Evolutionary conservation across 2,797 vertebrate genomes (phyloP).

Genomic region (Sphenodon punctatus): DNA sequence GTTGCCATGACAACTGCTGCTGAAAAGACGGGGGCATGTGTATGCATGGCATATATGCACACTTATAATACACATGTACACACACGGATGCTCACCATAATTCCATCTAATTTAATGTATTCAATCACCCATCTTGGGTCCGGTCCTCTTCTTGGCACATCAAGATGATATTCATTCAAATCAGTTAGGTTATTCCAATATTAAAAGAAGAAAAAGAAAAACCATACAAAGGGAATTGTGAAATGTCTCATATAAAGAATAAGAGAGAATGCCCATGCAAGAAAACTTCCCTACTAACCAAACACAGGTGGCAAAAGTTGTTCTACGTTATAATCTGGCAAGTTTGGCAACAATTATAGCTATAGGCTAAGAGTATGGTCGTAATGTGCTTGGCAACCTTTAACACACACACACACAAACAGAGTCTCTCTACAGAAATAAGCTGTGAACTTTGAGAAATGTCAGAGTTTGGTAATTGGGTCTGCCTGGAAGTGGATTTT

Average conservation of each 20-base stretch:
- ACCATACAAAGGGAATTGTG: neutral
- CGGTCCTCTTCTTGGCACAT: neutral
- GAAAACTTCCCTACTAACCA: slow-evolving; percentile 7
- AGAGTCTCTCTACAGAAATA: slow-evolving; percentile 54
- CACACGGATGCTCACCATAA: fast-evolving
- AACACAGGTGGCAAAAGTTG: slow-evolving; percentile 16
- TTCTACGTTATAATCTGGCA: slow-evolving; percentile 10
- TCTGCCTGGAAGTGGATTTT: slow-evolving; percentile 45
- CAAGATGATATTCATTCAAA: neutral
- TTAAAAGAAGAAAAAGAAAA: neutral
- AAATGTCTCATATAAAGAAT: fast-evolving
- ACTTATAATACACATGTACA: neutral
- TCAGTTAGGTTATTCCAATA: neutral
- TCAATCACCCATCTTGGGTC: fast-evolving
- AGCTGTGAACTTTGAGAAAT: slow-evolving; percentile 65
- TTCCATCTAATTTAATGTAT: neutral
- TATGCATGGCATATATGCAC: neutral
- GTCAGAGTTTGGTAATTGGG: slow-evolving; percentile 57
- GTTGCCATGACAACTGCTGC: slow-evolving; percentile 49
- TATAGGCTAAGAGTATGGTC: neutral
- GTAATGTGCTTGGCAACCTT: slow-evolving; percentile 50
- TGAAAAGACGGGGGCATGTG: neutral
- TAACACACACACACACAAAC: slow-evolving; percentile 45
- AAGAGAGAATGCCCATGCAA: neutral
- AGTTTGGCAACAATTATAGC: slow-evolving; percentile 36